A percentile compares a stretch with the other conserved stretches of the same genome.
phyloP scores from a whole-genome alignment of 2,888 invertebrate genomes.

The Eupithecia inturbata region DNA sequence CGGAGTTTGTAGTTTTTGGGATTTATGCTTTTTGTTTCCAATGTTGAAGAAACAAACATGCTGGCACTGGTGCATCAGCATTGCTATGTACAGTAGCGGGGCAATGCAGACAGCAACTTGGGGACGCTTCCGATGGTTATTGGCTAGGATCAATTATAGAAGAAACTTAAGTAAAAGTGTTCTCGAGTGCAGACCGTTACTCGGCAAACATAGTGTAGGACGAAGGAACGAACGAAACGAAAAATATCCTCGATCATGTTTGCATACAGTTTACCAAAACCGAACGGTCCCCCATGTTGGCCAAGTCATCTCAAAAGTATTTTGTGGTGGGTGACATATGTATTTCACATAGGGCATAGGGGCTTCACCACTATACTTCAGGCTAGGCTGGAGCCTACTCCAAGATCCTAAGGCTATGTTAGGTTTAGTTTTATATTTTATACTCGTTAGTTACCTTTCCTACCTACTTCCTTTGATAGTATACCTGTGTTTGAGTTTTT shows the following conservation, averaged over 20 bases:
- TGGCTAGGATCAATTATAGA: no score
- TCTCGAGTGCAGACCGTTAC: no score
- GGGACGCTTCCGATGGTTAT: no score
- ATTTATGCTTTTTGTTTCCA: slow-evolving; percentile 33
- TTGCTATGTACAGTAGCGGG: no score
- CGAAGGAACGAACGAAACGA: no score
- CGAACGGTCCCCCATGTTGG: background rate
- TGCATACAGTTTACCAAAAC: background rate
- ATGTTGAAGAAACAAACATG: slow-evolving; percentile 17
- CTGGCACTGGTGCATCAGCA: no score
- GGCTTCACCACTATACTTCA: no score
- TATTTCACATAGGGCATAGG: background rate
- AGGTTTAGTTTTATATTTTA: background rate
- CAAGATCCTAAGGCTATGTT: background rate
- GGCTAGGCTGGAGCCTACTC: background rate
- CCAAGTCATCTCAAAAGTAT: background rate
- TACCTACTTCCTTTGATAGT: background rate
- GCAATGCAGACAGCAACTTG: no score
- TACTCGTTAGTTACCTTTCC: background rate
- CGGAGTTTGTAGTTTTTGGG: slow-evolving; percentile 42
- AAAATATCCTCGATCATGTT: no score
- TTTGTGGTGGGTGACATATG: no score
- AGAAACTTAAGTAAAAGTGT: no score
- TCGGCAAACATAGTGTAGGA: no score
- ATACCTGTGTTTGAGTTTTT: background rate